These are phyloP conservation scores for Gryllus longicercus DNA, from an alignment of 2,888 invertebrate species.

Conservation along the genomic window DNA sequence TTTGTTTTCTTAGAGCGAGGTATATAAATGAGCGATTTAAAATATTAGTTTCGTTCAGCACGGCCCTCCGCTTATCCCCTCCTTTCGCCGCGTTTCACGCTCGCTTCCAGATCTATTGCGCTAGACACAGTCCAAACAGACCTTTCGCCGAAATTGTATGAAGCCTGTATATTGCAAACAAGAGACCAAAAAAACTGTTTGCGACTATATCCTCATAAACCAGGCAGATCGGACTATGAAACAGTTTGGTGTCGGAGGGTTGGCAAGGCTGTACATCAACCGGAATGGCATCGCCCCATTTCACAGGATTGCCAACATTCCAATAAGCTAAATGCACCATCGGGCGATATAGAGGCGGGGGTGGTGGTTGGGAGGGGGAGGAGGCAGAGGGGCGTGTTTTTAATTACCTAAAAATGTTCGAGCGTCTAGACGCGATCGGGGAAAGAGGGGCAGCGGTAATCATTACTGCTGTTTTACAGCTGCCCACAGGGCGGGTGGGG, in stretches of 20 bases:
- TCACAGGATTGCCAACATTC: conserved; percentile 17
- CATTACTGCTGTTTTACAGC: conserved; percentile 2
- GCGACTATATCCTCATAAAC: conserved; percentile 2
- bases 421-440: neutral
- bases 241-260: neutral
- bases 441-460: neutral
- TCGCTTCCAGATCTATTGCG: neutral
- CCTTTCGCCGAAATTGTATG: neutral
- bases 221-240: neutral
- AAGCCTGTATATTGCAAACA: neutral
- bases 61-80: too few relatives aligned
- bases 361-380: neutral
- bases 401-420: conserved; percentile 11
- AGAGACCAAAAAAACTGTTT: neutral
- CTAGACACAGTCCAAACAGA: neutral
- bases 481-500: neutral
- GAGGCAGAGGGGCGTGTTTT: neutral
- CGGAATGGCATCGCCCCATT: neutral
- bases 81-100: too few relatives aligned
- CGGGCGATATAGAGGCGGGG: neutral
- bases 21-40: too few relatives aligned
- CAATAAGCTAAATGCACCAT: conserved; percentile 17
- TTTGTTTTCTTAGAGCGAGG: too few relatives aligned
- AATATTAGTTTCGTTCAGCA: too few relatives aligned
- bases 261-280: conserved; percentile 11